phyloP scores from a whole-genome alignment of 2,888 invertebrate species.

The Orthosia gracilis region DNA sequence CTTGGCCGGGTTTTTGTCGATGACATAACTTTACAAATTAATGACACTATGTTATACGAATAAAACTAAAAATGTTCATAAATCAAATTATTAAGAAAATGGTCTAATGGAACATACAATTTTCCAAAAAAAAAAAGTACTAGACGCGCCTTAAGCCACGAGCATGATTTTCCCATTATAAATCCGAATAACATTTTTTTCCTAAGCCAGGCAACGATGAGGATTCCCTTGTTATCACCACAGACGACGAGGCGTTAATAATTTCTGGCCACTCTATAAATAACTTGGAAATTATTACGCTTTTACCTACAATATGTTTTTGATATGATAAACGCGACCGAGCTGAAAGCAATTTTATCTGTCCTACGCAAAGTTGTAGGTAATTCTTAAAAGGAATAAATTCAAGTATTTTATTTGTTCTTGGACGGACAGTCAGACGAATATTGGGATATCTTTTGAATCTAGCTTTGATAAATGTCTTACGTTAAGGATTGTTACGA shows the following conservation, averaged over 20 bases:
- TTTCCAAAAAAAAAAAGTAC: too few species aligned
- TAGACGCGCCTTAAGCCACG: too few species aligned
- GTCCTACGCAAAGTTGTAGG: background rate
- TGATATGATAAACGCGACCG: slow-evolving; percentile 41
- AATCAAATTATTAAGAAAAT: too few species aligned
- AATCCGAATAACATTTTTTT: slow-evolving; percentile 20
- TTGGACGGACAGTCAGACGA: background rate
- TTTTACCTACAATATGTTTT: slow-evolving; percentile 54
- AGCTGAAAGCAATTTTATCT: slow-evolving; percentile 26
- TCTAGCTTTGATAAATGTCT: slow-evolving; percentile 2
- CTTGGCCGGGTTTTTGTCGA: too few species aligned
- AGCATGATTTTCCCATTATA: slow-evolving; percentile 10
- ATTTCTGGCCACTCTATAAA: slow-evolving; percentile 21
- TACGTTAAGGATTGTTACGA: slow-evolving; percentile 1
- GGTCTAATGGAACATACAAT: too few species aligned
- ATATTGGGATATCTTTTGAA: background rate
- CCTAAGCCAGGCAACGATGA: background rate
- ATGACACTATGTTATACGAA: too few species aligned
- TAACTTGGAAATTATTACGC: slow-evolving; percentile 48
- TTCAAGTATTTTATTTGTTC: slow-evolving; percentile 16
- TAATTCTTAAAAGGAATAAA: slow-evolving; percentile 38
- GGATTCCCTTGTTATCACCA: slow-evolving; percentile 20
- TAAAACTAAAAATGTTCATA: too few species aligned
- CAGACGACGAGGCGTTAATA: slow-evolving; percentile 28
- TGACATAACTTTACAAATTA: too few species aligned